A percentile compares a stretch with the other conserved stretches of the same genome.
These are phyloP conservation scores for Pegea sp. DNA, from an alignment of 23 tunicate species.

Conservation along the genomic window DNA sequence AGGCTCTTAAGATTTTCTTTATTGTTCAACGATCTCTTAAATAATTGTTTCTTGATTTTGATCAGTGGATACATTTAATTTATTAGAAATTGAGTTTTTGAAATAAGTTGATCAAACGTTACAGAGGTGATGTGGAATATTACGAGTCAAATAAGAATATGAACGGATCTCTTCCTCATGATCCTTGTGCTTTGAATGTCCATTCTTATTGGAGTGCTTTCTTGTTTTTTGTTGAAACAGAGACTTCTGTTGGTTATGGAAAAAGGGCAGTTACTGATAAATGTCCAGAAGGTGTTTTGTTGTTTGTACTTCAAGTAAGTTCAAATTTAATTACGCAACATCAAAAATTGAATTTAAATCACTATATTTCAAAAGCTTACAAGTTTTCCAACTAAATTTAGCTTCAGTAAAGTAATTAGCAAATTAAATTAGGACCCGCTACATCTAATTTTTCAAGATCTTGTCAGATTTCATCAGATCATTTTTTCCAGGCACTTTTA, in stretches of 20 bases:
- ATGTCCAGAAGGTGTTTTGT: constrained; percentile 90
- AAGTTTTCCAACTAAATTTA: no score
- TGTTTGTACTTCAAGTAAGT: constrained; percentile 72
- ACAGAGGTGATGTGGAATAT: constrained; percentile 24
- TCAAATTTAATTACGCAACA: no score
- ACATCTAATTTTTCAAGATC: not conserved
- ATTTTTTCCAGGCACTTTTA: constrained; percentile 38
- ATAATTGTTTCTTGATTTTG: no score
- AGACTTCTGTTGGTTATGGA: constrained; percentile 91
- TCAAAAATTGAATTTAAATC: no score
- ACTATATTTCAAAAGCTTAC: no score
- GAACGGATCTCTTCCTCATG: constrained; percentile 6
- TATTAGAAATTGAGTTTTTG: no score
- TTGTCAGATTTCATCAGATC: not conserved
- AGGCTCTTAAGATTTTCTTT: no score
- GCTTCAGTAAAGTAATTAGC: no score
- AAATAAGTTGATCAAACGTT: no score
- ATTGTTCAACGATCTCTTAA: no score
- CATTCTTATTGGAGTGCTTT: constrained; percentile 88
- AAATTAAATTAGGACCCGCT: not conserved
- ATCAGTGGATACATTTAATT: no score
- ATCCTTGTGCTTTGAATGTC: constrained; percentile 57
- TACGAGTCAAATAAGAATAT: not conserved
- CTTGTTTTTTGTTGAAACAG: constrained; percentile 87
- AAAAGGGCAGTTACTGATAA: constrained; percentile 79